Conservation (phyloP, 2,888 invertebrate species). For the Tiliacea citrago region DNA sequence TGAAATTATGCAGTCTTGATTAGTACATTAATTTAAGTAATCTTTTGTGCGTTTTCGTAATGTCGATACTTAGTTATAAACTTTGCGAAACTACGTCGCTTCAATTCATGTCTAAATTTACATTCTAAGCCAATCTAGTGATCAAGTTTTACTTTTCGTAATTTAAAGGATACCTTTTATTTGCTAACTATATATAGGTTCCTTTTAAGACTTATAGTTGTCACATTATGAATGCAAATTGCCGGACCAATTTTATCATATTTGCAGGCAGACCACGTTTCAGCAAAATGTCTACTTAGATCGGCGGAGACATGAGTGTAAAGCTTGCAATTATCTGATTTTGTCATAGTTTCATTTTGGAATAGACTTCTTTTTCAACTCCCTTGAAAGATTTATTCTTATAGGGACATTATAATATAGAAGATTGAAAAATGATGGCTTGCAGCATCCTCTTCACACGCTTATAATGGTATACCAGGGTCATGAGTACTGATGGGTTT, state of each 20-base stretch:
- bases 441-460: too few species aligned
- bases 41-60: too few species aligned
- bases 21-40: not conserved
- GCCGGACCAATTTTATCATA: slow-evolving; percentile 45
- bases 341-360: slow-evolving; percentile 1
- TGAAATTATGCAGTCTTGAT: not conserved
- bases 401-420: not conserved
- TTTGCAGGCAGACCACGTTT: slow-evolving; percentile 61
- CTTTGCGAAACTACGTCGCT: not conserved
- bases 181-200: slow-evolving; percentile 12
- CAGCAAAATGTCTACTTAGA: slow-evolving; percentile 41
- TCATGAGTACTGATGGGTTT: too few species aligned
- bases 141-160: slow-evolving; percentile 17
- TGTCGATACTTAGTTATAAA: not conserved
- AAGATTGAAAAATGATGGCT: not conserved
- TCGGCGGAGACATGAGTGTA: slow-evolving; percentile 26
- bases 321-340: slow-evolving; percentile 36
- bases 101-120: not conserved
- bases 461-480: not conserved
- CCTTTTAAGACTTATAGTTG: slow-evolving; percentile 29
- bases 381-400: not conserved
- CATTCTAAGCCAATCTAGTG: not conserved
- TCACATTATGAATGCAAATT: slow-evolving; percentile 57
- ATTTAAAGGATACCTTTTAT: slow-evolving; percentile 16
- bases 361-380: slow-evolving; percentile 1